Conservation (phyloP, 2,797 vertebrate species). For the Bufotes viridis region DNA sequence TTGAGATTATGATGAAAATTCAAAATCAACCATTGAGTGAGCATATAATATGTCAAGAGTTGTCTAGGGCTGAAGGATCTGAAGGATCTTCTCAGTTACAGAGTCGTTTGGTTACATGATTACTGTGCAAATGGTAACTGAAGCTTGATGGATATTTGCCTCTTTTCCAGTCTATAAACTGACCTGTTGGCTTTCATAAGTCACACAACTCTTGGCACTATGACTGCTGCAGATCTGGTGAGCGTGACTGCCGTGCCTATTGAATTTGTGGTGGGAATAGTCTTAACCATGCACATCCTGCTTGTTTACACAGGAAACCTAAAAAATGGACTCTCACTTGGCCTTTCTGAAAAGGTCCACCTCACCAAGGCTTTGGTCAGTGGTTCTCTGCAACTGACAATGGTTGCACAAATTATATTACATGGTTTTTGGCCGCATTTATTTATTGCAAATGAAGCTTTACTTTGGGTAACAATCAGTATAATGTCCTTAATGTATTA, state of each 20-base stretch:
- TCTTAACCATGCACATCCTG: neutral
- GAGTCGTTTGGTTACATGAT: neutral
- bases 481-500: too few relatives aligned
- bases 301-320: neutral
- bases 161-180: neutral
- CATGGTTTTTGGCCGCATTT: neutral
- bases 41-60: neutral
- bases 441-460: too few relatives aligned
- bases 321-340: neutral
- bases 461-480: neutral
- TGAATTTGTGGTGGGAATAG: neutral
- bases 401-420: neutral
- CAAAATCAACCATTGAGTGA: too few relatives aligned
- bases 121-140: neutral
- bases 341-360: neutral
- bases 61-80: neutral
- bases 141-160: neutral
- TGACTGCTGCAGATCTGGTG: neutral
- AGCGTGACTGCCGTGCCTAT: neutral
- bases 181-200: neutral
- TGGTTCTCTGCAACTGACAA: neutral
- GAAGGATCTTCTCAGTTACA: neutral
- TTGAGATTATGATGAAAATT: too few relatives aligned
- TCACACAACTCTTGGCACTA: neutral
- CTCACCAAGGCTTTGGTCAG: slow-evolving; percentile 1